phyloP scores from a whole-genome alignment of 1,140 invertebrate species.

The Batillaria attramentaria region DNA sequence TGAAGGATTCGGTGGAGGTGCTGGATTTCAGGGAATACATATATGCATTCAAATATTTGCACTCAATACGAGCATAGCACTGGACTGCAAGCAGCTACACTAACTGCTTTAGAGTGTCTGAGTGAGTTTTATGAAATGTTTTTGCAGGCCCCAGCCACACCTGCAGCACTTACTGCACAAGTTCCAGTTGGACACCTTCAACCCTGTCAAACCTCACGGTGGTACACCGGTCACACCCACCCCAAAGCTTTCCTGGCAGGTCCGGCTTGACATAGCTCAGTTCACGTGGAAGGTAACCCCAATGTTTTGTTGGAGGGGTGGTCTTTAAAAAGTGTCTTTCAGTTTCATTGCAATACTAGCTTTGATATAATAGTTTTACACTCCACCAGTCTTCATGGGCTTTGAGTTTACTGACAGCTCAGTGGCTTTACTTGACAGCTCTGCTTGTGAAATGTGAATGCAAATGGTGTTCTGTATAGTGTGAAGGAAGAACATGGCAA shows the following conservation, averaged over 20 bases:
- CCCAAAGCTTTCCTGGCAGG: conserved; percentile 34
- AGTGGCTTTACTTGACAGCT: too few relatives aligned
- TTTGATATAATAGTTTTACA: too few relatives aligned
- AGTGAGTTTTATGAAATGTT: background rate
- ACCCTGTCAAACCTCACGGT: conserved; percentile 38
- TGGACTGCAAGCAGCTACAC: background rate
- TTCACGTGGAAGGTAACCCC: conserved; percentile 45
- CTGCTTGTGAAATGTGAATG: too few relatives aligned
- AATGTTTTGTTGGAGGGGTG: conserved; percentile 2
- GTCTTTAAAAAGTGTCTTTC: too few relatives aligned
- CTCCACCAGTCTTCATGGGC: too few relatives aligned
- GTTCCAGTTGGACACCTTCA: conserved; percentile 53
- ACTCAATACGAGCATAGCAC: background rate
- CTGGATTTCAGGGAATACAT: too few relatives aligned
- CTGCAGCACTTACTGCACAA: conserved; percentile 47
- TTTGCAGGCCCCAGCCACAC: conserved; percentile 50
- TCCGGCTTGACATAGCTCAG: conserved; percentile 41
- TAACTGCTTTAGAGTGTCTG: background rate
- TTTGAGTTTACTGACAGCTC: too few relatives aligned
- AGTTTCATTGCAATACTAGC: too few relatives aligned
- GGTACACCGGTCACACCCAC: background rate
- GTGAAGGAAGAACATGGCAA: too few relatives aligned
- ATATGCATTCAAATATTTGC: background rate
- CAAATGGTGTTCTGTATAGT: too few relatives aligned
- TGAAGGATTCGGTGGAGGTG: too few relatives aligned